phyloP scores from a whole-genome alignment of 2,888 invertebrate species.

The Micoletzkya japonica region DNA sequence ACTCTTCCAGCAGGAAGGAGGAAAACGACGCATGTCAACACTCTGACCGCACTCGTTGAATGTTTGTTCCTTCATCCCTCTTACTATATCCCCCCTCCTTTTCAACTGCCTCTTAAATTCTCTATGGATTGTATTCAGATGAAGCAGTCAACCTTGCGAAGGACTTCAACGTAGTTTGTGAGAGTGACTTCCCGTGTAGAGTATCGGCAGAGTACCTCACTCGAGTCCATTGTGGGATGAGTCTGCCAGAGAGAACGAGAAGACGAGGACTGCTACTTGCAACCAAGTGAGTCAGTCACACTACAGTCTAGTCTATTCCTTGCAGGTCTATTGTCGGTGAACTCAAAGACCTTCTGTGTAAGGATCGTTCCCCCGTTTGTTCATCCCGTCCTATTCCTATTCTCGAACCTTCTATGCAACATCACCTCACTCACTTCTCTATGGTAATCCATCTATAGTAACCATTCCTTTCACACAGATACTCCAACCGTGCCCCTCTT shows the following conservation, averaged over 20 bases:
- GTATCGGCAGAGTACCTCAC: slow-evolving; percentile 32
- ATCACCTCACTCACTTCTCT: slow-evolving; percentile 46
- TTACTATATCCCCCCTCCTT: neutral
- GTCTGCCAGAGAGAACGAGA: slow-evolving; percentile 7
- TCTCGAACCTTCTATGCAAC: slow-evolving; percentile 43
- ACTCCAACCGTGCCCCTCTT: no score
- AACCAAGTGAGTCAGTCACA: neutral
- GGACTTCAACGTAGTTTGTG: slow-evolving; percentile 42
- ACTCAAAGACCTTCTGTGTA: slow-evolving; percentile 39
- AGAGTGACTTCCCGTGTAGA: slow-evolving; percentile 42
- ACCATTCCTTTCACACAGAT: no score
- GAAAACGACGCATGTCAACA: slow-evolving; percentile 44
- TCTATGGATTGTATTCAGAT: slow-evolving; percentile 31
- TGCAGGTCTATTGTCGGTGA: slow-evolving; percentile 37
- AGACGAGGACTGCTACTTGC: slow-evolving; percentile 20
- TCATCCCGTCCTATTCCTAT: slow-evolving; percentile 33
- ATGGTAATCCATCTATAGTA: slow-evolving; percentile 31
- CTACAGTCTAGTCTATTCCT: neutral
- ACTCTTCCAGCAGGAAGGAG: slow-evolving; percentile 45
- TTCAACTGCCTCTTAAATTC: neutral
- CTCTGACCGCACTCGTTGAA: slow-evolving; percentile 48
- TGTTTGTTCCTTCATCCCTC: slow-evolving; percentile 28
- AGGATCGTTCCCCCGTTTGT: slow-evolving; percentile 46
- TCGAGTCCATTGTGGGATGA: slow-evolving; percentile 17
- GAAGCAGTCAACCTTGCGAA: slow-evolving; percentile 43